Percentiles rank a stretch among this genome's conserved stretches.
These are phyloP conservation scores for Mactra quadrangularis DNA, from an alignment of 1,140 invertebrate genomes.

Conservation along the genomic window DNA sequence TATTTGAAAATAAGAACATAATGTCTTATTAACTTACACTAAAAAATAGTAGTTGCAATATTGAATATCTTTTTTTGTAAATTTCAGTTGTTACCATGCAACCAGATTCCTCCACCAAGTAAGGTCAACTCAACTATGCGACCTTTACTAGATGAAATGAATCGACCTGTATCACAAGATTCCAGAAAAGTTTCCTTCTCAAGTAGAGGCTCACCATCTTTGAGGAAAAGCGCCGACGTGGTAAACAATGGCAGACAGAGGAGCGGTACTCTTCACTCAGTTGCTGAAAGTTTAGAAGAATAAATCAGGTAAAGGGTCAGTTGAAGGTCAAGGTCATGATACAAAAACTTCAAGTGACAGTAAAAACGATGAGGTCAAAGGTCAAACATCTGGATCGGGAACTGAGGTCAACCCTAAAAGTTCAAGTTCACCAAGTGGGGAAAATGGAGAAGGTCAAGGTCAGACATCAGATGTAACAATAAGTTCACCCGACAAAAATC, in stretches of 20 bases:
- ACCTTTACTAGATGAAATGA: conserved; percentile 65
- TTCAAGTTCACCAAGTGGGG: conserved; percentile 11
- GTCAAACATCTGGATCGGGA: background rate
- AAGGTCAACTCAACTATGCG: conserved; percentile 71
- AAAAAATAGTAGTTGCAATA: too few species aligned
- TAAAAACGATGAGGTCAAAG: background rate
- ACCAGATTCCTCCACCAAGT: conserved; percentile 78
- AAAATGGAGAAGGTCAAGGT: conserved; percentile 16
- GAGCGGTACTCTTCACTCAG: conserved; percentile 38
- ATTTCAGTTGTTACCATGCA: conserved; percentile 80
- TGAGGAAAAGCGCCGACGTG: conserved; percentile 14
- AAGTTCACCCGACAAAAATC: conserved; percentile 1
- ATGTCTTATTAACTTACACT: too few species aligned
- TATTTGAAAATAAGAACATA: too few species aligned
- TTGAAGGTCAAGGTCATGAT: conserved; percentile 42
- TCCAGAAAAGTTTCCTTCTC: conserved; percentile 62
- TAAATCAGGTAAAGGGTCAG: conserved; percentile 38
- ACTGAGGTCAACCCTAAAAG: conserved; percentile 13
- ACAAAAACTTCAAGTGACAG: background rate
- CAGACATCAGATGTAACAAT: conserved; percentile 8
- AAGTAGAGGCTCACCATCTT: background rate
- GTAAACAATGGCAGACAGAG: conserved; percentile 28
- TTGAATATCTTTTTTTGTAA: too few species aligned
- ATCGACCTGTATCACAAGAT: conserved; percentile 34
- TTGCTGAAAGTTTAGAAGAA: conserved; percentile 29